These are phyloP conservation scores for Hirudinaria manillensis DNA, from an alignment of 2,888 invertebrate genomes.

Conservation along the genomic window DNA sequence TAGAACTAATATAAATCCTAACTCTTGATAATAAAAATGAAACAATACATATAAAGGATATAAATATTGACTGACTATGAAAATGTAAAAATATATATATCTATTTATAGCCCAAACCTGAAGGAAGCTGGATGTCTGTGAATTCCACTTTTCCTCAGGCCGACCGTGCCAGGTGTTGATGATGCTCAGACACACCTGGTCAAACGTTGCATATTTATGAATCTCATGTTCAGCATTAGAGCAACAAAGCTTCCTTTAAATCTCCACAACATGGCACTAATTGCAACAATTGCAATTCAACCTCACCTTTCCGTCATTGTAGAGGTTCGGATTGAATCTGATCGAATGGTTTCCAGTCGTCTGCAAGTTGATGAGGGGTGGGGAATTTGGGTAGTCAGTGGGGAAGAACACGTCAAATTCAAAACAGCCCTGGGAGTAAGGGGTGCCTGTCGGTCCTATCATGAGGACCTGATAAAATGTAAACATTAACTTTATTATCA, in stretches of 20 bases:
- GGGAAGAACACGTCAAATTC: conserved; percentile 56
- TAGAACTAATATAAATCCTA: too few species aligned
- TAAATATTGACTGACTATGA: too few species aligned
- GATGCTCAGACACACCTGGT: conserved; percentile 72
- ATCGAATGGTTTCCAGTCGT: conserved; percentile 55
- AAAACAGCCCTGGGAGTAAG: conserved; percentile 56
- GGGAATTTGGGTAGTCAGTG: conserved; percentile 54
- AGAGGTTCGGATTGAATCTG: conserved; percentile 55
- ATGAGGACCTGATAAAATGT: conserved; percentile 67
- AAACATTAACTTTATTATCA: background rate
- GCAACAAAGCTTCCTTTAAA: background rate
- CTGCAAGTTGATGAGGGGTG: conserved; percentile 54
- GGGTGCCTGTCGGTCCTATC: conserved; percentile 70
- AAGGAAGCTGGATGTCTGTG: conserved; percentile 86
- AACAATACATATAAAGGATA: too few species aligned
- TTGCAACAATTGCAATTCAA: too few species aligned
- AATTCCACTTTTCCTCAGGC: conserved; percentile 94
- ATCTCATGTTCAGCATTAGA: background rate
- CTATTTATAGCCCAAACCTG: conserved; percentile 51
- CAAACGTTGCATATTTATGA: background rate
- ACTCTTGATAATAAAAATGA: too few species aligned
- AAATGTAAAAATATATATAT: too few species aligned
- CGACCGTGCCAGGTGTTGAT: conserved; percentile 93
- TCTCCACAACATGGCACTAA: too few species aligned
- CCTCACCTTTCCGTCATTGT: conserved; percentile 75